A percentile compares a stretch with the other conserved stretches of the same genome.
These are phyloP conservation scores for Pongo pygmaeus DNA, from an alignment of 2,113 vertebrate genomes.

Conservation along the genomic window DNA sequence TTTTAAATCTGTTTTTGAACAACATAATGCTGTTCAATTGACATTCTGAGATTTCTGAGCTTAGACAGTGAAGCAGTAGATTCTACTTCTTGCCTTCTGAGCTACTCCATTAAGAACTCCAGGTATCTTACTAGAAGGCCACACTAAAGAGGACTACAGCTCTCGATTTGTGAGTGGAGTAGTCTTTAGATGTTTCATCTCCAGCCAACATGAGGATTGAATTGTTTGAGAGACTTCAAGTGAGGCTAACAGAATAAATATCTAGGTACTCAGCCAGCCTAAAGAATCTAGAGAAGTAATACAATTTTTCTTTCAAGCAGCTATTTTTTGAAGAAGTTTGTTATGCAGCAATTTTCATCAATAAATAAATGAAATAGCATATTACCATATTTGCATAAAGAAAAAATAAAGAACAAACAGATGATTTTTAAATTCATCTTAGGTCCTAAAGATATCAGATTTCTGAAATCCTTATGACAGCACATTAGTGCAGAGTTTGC, in stretches of 20 bases:
- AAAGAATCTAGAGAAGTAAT: not conserved
- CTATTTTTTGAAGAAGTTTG: not conserved
- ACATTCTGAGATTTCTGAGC: not conserved
- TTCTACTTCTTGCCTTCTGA: not conserved
- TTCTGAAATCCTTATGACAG: conserved; percentile 36
- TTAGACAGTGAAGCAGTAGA: not conserved
- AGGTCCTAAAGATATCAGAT: not conserved
- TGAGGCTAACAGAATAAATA: not conserved
- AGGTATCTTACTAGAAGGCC: not conserved
- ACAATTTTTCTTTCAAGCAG: not conserved
- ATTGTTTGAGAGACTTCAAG: not conserved
- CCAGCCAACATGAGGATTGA: too few relatives aligned
- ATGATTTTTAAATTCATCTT: not conserved
- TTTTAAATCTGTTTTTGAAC: not conserved
- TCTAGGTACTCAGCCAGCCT: not conserved
- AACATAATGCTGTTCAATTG: not conserved
- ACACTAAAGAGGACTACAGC: too few relatives aligned
- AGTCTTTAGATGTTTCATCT: not conserved
- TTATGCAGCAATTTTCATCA: not conserved
- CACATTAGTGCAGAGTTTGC: conserved; percentile 21
- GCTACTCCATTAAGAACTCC: not conserved
- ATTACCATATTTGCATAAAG: not conserved
- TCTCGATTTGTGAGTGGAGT: not conserved
- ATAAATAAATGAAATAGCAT: not conserved
- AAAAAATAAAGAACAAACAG: not conserved